Evolutionary conservation across 2,797 vertebrate species (phyloP), one percentile per base, ranked within the genome.

Genomic region (Prunella strophiata): DNA sequence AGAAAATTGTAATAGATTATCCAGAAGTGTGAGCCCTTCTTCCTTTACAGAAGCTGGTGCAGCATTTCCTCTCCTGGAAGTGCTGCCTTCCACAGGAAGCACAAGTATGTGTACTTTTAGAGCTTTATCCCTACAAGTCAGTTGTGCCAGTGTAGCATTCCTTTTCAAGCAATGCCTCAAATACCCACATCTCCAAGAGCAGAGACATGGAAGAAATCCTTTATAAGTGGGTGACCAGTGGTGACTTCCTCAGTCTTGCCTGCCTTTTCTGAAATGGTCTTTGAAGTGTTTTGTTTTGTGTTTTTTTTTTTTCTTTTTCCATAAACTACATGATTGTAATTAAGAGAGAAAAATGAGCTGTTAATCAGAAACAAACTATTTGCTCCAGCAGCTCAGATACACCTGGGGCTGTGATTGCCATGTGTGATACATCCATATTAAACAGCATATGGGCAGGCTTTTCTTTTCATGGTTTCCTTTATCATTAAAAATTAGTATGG

Each of bases 381-480:
- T 83, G 45, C 73, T 94, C 25, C 77, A 89, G 87, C 52, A 88
- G 42, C 82, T 94, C 58, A 51, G 38, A 81, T 84, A 83, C 88
- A 93, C 83, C 94, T 94, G 94, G 68, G 76, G 70, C 91, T 89
- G 70, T 86, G 65, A 88, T 68, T 58, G 51, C 73, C 62, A 34
- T 57, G 61, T 89, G 85, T 74, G 68, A 89, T 88, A 47, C 72
- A 89, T 89, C 70, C 79, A 81, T 86, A 93, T 94, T 90, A 91
- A 94, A 91, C 58, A 90, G 54, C 89, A 93, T 85, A 91, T 88
- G 85, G 88, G 20, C 50, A 92, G 68, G 27, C 18, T 85, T 94
- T 94, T 66, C 30, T 88, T 83, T 77, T 68, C 68, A 23, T 65
- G 12, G 36, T 65, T 80, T 58, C 43, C 47, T 81, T 86, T 85